Conservation (phyloP, 2,113 vertebrate species). For the Panthera leo region DNA sequence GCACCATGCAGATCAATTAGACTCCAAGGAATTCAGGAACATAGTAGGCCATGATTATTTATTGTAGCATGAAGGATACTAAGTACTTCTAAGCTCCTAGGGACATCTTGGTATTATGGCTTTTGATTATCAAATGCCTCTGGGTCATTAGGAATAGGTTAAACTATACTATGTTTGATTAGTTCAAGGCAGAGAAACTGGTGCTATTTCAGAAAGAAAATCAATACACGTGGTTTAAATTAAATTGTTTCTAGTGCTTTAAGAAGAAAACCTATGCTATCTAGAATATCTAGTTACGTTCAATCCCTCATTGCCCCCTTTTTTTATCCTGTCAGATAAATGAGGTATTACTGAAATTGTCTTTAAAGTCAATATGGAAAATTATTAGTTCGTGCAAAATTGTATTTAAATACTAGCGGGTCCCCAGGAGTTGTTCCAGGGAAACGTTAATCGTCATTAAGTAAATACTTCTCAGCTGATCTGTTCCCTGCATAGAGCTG, state of each 20-base stretch:
- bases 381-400: background rate
- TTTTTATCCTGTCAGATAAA: background rate
- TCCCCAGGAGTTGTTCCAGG: background rate
- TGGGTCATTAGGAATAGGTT: background rate
- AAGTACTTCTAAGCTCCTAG: background rate
- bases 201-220: background rate
- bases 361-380: slow-evolving; percentile 37
- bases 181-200: slow-evolving; percentile 5
- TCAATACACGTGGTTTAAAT: background rate
- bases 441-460: background rate
- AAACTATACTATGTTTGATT: background rate
- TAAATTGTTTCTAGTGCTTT: slow-evolving; percentile 14
- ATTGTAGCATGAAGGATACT: background rate
- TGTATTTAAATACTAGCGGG: slow-evolving; percentile 13
- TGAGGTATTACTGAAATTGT: slow-evolving; percentile 25
- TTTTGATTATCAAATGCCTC: background rate
- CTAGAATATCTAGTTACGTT: background rate
- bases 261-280: slow-evolving; percentile 18
- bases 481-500: background rate
- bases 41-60: background rate
- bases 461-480: slow-evolving; percentile 1
- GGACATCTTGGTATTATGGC: background rate
- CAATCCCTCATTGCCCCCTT: background rate
- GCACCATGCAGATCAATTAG: background rate
- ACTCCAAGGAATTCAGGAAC: background rate